Base-by-base conservation (phyloP, 2,113 vertebrate genomes). In the Zapus hudsonius region DNA sequence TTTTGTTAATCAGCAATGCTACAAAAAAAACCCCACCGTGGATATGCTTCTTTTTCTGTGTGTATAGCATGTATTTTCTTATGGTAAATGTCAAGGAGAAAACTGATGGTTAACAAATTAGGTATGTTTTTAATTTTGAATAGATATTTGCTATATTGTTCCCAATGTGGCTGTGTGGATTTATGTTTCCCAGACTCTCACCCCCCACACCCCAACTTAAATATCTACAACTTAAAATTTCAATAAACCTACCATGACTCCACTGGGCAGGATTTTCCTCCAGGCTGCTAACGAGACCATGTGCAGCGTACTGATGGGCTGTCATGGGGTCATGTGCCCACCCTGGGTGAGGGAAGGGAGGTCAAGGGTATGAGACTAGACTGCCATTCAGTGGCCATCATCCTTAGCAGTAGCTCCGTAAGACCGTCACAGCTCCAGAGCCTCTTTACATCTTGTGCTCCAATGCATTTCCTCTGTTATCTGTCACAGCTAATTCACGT, bases 81-180 rank as follows among this genome's bases (percentile, higher is more conserved):
- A 74, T 69, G 29, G 67, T 73, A 78, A 83, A 83, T 87, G 59
- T 69, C 83, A 88, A 87, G 42, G 19, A 78, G 42, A 76, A 44
- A 44, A 55, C 42, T 83, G 27, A 15, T 67, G 59, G 10, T 36
- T 42, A 47, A 20, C 42, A 57, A 31, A 87, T 88, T 31, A 25
- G 17, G 10, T 44, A 44, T 7, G 23, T 40, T 88, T 84, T n/a
- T 47, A 44, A 84, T 55, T 81, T 74, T 69, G 72, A 88, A 72
- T 73, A 87, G 72, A 72, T 33, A 40, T 33, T 86, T 70, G 12
- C 55, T 42, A 70, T 38, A 31, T 70, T 85, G 55, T 20, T 80
- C 42, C 25, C 75, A 72, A 72, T 72, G 64, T 78, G 31, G 44
- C 20, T 79, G 63, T 63, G 55, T 40, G 23, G 59, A 73, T 78